Conservation (phyloP, 2,797 vertebrate genomes). For the Fundulus diaphanus region DNA sequence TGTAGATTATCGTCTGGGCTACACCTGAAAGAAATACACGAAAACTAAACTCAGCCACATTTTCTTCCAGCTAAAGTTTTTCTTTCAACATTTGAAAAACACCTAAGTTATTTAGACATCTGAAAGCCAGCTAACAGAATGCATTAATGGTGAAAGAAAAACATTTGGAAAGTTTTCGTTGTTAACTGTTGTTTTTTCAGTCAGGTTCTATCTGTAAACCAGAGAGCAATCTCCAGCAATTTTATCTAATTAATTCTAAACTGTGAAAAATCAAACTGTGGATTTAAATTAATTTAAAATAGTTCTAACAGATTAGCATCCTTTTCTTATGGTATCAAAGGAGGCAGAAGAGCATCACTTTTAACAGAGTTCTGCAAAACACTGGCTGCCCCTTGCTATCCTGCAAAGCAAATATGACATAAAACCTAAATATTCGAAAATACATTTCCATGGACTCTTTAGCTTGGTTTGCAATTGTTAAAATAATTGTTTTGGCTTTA, state of each 20-base stretch:
- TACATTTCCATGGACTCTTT: not conserved
- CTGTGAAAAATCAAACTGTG: not conserved
- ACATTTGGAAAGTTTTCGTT: too few species aligned
- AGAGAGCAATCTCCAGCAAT: not conserved
- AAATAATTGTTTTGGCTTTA: not conserved
- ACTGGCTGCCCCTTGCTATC: not conserved
- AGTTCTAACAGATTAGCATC: not conserved
- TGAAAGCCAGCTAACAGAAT: not conserved
- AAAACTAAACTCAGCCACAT: too few species aligned
- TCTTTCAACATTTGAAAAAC: not conserved
- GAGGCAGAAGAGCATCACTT: too few species aligned
- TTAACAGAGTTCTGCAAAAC: too few species aligned
- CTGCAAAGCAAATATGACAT: not conserved
- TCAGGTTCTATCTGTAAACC: not conserved
- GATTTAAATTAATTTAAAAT: too few species aligned
- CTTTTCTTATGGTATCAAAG: not conserved
- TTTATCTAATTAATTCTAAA: not conserved
- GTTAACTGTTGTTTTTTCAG: too few species aligned
- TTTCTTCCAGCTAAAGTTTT: too few species aligned
- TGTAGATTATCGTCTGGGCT: not conserved
- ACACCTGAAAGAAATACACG: not conserved
- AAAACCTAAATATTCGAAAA: not conserved
- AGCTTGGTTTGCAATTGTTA: not conserved
- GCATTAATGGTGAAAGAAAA: too few species aligned
- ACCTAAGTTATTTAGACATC: not conserved